These are phyloP conservation scores for Pempheris klunzingeri DNA, from an alignment of 2,797 vertebrate species.

Conservation along the genomic window DNA sequence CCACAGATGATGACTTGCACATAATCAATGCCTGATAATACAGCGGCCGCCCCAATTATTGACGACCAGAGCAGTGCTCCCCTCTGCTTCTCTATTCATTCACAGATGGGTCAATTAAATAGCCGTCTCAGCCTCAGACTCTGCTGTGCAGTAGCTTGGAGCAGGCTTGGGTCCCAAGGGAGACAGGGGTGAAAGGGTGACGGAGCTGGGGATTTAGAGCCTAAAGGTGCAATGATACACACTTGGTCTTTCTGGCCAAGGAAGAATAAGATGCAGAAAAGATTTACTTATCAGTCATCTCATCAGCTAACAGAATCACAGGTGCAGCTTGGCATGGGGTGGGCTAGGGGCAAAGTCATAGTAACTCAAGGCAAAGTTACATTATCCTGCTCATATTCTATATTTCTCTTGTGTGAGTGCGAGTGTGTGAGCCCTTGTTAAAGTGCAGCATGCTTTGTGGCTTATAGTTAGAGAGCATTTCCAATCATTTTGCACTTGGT, in stretches of 20 bases:
- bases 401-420: neutral
- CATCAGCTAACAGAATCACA: constrained; percentile 59
- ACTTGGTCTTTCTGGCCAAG: constrained; percentile 47
- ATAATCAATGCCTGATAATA: constrained; percentile 77
- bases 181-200: constrained; percentile 64
- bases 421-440: constrained; percentile 25
- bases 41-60: constrained; percentile 65
- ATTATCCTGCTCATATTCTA: neutral
- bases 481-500: constrained; percentile 29
- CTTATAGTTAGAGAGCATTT: constrained; percentile 20
- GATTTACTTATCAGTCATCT: constrained; percentile 64
- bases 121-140: constrained; percentile 21
- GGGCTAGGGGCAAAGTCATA: no score
- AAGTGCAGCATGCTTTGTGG: constrained; percentile 8
- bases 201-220: constrained; percentile 36
- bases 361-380: constrained; percentile 17
- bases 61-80: constrained; percentile 53
- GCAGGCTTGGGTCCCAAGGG: constrained; percentile 45
- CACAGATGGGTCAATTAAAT: constrained; percentile 62
- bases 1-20: constrained; percentile 66
- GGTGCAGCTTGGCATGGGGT: constrained; percentile 58
- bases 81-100: constrained; percentile 47
- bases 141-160: constrained; percentile 58
- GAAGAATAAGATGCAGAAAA: constrained; percentile 43
- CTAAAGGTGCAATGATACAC: constrained; percentile 31